phyloP scores from a whole-genome alignment of 2,888 invertebrate species.

The Tillus elongatus region DNA sequence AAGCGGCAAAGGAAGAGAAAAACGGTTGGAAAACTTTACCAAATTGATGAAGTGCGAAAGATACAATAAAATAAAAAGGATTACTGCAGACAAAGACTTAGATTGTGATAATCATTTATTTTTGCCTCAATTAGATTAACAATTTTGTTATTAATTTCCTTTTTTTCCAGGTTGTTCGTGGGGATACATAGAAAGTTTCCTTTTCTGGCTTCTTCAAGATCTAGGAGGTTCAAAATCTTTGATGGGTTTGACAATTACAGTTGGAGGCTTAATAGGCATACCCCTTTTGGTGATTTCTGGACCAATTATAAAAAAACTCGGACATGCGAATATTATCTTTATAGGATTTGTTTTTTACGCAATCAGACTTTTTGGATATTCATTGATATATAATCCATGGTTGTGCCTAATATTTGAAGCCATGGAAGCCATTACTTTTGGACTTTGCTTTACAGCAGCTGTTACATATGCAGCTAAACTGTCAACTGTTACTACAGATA shows the following conservation, averaged over 20 bases:
- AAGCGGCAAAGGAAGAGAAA: too few relatives aligned
- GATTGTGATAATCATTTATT: too few relatives aligned
- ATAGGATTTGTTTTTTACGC: slow-evolving; percentile 70
- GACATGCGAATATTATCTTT: slow-evolving; percentile 68
- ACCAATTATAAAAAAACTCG: slow-evolving; percentile 61
- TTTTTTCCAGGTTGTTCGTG: slow-evolving; percentile 60
- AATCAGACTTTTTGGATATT: slow-evolving; percentile 63
- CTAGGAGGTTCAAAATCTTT: slow-evolving; percentile 64
- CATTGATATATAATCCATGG: slow-evolving; percentile 68
- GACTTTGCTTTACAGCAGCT: slow-evolving; percentile 66
- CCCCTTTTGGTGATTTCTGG: slow-evolving; percentile 69
- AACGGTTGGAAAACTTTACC: too few relatives aligned
- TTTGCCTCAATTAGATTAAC: too few relatives aligned
- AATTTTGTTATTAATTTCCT: too few relatives aligned
- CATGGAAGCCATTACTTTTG: slow-evolving; percentile 66
- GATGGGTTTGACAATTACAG: slow-evolving; percentile 74
- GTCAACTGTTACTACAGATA: slow-evolving; percentile 64
- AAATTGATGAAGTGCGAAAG: too few relatives aligned
- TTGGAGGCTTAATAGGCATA: slow-evolving; percentile 66
- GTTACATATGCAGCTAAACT: slow-evolving; percentile 68
- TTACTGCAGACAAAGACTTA: too few relatives aligned
- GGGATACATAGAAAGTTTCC: slow-evolving; percentile 75
- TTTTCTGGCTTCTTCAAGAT: slow-evolving; percentile 72
- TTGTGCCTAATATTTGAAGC: slow-evolving; percentile 66
- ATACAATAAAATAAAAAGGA: too few relatives aligned